These are phyloP conservation scores for Sapayoa aenigma DNA, from an alignment of 2,113 vertebrate species.

Conservation along the genomic window DNA sequence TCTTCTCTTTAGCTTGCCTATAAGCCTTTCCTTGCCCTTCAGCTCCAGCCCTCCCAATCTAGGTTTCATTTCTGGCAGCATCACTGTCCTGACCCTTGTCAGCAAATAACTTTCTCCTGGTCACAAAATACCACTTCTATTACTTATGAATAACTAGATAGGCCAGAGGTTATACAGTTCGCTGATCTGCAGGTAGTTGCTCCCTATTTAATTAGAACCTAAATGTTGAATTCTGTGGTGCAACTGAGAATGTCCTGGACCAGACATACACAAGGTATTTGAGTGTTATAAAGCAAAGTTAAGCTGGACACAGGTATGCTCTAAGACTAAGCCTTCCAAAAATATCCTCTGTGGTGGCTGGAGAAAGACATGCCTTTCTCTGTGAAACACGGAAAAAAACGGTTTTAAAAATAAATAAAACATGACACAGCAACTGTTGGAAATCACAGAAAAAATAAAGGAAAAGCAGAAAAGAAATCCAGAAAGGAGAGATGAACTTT, in stretches of 20 bases:
- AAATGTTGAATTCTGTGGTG: background rate
- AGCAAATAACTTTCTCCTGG: background rate
- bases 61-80: background rate
- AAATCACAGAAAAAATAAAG: background rate
- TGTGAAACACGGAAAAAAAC: background rate
- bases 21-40: background rate
- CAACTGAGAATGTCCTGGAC: background rate
- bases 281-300: background rate
- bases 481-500: background rate
- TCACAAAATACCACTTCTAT: background rate
- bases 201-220: background rate
- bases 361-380: background rate
- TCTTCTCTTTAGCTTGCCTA: background rate
- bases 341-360: background rate
- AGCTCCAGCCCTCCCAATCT: background rate
- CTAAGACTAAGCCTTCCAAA: background rate
- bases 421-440: background rate
- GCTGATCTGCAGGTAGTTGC: background rate
- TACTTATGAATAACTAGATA: background rate
- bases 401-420: background rate
- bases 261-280: background rate
- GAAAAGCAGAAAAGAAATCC: background rate
- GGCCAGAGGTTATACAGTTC: background rate
- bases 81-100: background rate
- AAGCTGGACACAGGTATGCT: background rate